A percentile compares a stretch with the other conserved stretches of the same genome.
These are phyloP conservation scores for Axis porcinus DNA, from an alignment of 2,113 vertebrate species.

Conservation along the genomic window DNA sequence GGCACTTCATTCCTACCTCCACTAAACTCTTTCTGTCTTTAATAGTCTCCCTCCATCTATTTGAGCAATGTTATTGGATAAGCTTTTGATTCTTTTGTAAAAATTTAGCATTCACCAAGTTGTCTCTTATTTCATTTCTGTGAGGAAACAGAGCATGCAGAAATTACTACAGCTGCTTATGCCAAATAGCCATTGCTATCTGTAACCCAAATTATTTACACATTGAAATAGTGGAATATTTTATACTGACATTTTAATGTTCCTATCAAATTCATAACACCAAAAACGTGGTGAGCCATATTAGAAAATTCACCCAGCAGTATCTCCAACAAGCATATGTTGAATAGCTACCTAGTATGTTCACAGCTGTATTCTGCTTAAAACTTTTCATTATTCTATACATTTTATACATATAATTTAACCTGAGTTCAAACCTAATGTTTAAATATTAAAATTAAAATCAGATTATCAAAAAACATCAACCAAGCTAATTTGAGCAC, in stretches of 20 bases:
- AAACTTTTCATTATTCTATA: neutral
- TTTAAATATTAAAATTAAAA: conserved; percentile 21
- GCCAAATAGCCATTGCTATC: neutral
- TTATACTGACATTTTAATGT: conserved; percentile 35
- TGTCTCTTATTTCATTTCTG: neutral
- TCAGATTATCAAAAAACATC: neutral
- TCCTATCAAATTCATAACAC: conserved; percentile 38
- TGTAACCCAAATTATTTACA: conserved; percentile 23
- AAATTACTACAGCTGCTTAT: neutral
- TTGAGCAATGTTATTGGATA: neutral
- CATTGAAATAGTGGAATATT: conserved; percentile 2
- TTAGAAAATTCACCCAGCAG: conserved; percentile 31
- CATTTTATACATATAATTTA: neutral
- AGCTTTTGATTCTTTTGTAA: neutral
- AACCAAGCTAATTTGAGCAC: neutral
- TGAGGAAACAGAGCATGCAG: neutral
- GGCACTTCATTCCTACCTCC: neutral
- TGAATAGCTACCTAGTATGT: neutral
- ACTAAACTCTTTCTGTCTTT: neutral
- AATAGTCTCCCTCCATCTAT: neutral
- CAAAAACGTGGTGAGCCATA: neutral
- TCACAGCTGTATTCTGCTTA: neutral
- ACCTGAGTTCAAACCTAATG: neutral
- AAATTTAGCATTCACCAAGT: conserved; percentile 1
- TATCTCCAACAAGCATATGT: neutral